Conservation (phyloP, 2,797 vertebrate species). For the Chloroceryle inda region DNA sequence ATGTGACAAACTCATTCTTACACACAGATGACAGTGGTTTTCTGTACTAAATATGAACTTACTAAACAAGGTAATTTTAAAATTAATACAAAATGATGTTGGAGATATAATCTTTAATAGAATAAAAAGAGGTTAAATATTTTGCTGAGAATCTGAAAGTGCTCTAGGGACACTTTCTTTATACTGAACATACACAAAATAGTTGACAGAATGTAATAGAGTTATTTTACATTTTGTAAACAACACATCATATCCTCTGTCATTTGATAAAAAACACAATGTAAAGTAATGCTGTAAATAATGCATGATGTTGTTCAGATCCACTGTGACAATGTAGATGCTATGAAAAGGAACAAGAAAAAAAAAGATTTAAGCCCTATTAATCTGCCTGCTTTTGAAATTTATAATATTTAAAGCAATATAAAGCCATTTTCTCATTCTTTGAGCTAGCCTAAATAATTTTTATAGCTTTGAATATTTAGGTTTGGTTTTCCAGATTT, state of each 20-base stretch:
- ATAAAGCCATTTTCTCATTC: background rate
- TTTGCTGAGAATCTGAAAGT: background rate
- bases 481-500: background rate
- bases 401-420: background rate
- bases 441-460: background rate
- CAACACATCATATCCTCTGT: background rate
- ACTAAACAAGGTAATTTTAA: background rate
- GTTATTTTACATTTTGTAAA: conserved; percentile 17
- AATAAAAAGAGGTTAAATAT: background rate
- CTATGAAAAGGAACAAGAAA: background rate
- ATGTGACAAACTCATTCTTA: background rate
- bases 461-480: background rate
- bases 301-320: background rate
- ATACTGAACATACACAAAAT: background rate
- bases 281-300: conserved; percentile 4
- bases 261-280: background rate
- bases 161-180: background rate
- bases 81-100: background rate
- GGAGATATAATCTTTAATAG: background rate
- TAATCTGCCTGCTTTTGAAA: background rate
- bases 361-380: background rate
- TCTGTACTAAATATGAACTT: background rate
- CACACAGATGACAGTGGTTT: background rate
- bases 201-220: background rate
- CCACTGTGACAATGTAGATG: background rate